Evolutionary conservation across 2,888 invertebrate genomes (phyloP), one percentile per base, ranked within the genome.

Genomic region (Plagodis pulveraria): DNA sequence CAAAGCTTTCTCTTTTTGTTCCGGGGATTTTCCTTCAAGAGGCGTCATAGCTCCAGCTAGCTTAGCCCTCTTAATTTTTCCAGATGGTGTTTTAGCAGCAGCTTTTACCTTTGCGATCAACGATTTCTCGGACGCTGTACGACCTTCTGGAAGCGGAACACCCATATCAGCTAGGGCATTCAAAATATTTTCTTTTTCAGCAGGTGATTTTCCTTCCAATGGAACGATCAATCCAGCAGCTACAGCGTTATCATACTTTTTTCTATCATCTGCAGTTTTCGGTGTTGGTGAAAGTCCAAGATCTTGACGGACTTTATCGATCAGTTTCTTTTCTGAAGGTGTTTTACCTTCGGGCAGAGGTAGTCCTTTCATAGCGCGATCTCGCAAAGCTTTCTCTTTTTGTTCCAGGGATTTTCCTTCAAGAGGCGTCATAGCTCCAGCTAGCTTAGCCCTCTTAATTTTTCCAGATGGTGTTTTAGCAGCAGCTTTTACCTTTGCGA

Each of bases 261-360:
- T 58, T 49, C 67, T 72, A 53, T 66, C 45, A 35, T 56, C 58
- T 5, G 51, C 36, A 22, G 47, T 56, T 46, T 42, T 42, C 6
- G 55, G 47, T 8, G 56, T 33, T 36, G 55, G 42, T 8, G 48
- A 43, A 10, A 44, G 40, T 6, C 48, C 36, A 33, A 35, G n/a
- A 6, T 53, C 36, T 5, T 46, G 47, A 40, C 43, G 51, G 6
- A 58, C 52, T 52, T 70, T 71, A 0, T 50, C 49, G 6, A 66
- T 54, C 0, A 73, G 32, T 10, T 56, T 57, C 46, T 61, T 61
- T 42, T 61, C 61, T 0, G 61, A 61, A 54, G 69, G 7, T 5
- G 76, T 79, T 56, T 72, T 67, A 10, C 74, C 78, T 64, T 76
- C 73, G 4, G 78, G 79, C 11, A 80, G 42, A 4, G 74, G 76